Evolutionary conservation across 1,140 invertebrate species (phyloP), one percentile per base, ranked within the genome.

Genomic region (Trichonephila clavata): DNA sequence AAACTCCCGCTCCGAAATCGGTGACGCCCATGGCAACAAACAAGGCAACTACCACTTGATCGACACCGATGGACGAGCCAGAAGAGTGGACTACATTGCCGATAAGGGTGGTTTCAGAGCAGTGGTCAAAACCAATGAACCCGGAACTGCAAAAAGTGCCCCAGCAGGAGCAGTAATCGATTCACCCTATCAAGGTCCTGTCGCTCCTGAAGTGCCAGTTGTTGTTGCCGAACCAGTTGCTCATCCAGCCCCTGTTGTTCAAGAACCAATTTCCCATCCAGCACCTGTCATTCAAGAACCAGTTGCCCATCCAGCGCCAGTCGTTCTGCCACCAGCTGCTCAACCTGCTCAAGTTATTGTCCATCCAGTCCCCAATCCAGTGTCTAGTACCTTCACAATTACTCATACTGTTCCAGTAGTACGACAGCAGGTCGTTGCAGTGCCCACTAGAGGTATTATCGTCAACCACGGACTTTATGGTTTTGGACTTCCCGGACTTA

Each of bases 121-220:
- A 21, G 77, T 90, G 18, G 94, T 95, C 21, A 88, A 95, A 60
- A 94, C 95, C 59, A 95, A 95, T 84, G 95, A 95, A 86, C 95
- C 94, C 20, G 95, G 95, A 57, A 95, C 95, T 65, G 95, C 94
- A 2, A 65, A 57, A 18, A 86, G 87, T 6, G 91, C 94, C 50
- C 90, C 95, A 18, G 95, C 94, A 24, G 92, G n/a, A 80, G 94
- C 92, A n/a, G 77, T 86, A 3, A 77, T 86, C 20, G 87, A 84
- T 32, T 91, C 87, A 1, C 93, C 87, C 32, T 86, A 91, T 61
- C 65, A 39, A 5, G 57, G 21, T 2, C 87, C 87, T 20, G 61
- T 71, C 4, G 88, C 93, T 10, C 90, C 90, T 5, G 90, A 57
- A 16, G 90, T 50, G 0, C 43, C 43, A 16, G 57, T 80, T 32